Base-by-base conservation (phyloP, 2,113 vertebrate genomes). In the Ivindomyrus marchei region DNA sequence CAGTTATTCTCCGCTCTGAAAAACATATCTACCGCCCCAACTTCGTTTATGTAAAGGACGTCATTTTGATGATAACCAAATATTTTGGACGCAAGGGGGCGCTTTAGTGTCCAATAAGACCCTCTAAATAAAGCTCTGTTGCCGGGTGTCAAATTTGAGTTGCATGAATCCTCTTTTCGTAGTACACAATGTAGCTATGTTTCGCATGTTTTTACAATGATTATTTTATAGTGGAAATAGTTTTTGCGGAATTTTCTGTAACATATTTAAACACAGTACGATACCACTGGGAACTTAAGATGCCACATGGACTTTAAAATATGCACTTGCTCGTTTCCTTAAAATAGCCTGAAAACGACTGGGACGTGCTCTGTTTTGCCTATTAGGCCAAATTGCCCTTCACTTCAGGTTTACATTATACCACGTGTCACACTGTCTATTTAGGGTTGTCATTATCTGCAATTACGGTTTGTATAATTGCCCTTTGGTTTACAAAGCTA, bases 31-130 rank as follows among this genome's bases (percentile, higher is more conserved):
- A 39, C 31, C 31, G 31, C 15, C 27, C 31, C 31, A 39, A 15
- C 31, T 77, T 77, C 36, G 70, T 77, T 77, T 77, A 77, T 39
- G 31, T 39, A 77, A 10, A 31, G 70, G 4, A 39, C 17, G 15
- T 42, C 31, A 42, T 80, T 80, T 80, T 80, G 17, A 80, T 36
- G 27, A 19, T 8, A 15, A 2, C 17, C 74, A 39, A 80, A 39
- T 80, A 39, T 80, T 42, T 80, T 42, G 3, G 74, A 80, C 95
- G 94, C 94, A 94, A 95, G 95, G 94, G 95, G 95, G 95, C 95
- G 95, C 92, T 92, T 95, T 93, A 91, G 92, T 88, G 92, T 92
- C 89, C 91, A 88, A 91, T 89, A 50, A 84, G 10, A 86, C 5
- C 45, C 17, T 46, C 27, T 46, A 21, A 58, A 1, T 8, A 24